phyloP scores from a whole-genome alignment of 2,888 invertebrate species.

The Baccha elongata region DNA sequence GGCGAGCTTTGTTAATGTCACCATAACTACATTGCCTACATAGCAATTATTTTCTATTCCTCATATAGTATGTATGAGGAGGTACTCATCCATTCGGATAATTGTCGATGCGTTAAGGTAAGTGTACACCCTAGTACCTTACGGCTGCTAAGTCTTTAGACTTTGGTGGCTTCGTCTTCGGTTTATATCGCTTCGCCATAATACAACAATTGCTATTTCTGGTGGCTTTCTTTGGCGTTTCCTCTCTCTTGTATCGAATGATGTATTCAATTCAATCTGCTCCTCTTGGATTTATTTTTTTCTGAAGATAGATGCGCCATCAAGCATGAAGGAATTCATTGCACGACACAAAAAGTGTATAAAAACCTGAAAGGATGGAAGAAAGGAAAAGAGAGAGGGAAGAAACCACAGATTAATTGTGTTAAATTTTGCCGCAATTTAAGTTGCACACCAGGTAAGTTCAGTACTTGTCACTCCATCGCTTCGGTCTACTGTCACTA shows the following conservation, averaged over 20 bases:
- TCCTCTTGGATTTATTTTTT: slow-evolving; percentile 25
- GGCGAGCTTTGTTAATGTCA: slow-evolving; percentile 1
- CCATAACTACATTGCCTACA: slow-evolving; percentile 44
- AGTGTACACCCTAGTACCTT: slow-evolving; percentile 79
- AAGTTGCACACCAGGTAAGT: slow-evolving; percentile 48
- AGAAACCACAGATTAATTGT: slow-evolving; percentile 70
- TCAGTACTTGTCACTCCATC: slow-evolving; percentile 67
- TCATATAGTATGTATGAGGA: not conserved
- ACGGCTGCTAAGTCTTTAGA: slow-evolving; percentile 8
- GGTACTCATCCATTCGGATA: slow-evolving; percentile 81
- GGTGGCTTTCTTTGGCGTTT: slow-evolving; percentile 54
- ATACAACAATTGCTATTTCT: slow-evolving; percentile 45
- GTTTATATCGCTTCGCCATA: slow-evolving; percentile 42
- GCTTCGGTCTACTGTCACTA: slow-evolving; percentile 55
- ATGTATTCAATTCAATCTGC: slow-evolving; percentile 62
- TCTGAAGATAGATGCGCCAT: slow-evolving; percentile 58
- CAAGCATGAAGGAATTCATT: slow-evolving; percentile 66
- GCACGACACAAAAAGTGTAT: slow-evolving; percentile 47
- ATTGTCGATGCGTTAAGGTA: slow-evolving; percentile 83
- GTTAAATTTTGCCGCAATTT: slow-evolving; percentile 63
- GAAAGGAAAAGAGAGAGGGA: too few relatives aligned
- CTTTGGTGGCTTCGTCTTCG: slow-evolving; percentile 62
- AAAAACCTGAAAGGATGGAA: slow-evolving; percentile 8
- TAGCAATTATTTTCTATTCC: slow-evolving; percentile 60
- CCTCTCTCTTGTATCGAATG: slow-evolving; percentile 57